Evolutionary conservation across 2,797 vertebrate genomes (phyloP).

Genomic region (Acanthopagrus latus): DNA sequence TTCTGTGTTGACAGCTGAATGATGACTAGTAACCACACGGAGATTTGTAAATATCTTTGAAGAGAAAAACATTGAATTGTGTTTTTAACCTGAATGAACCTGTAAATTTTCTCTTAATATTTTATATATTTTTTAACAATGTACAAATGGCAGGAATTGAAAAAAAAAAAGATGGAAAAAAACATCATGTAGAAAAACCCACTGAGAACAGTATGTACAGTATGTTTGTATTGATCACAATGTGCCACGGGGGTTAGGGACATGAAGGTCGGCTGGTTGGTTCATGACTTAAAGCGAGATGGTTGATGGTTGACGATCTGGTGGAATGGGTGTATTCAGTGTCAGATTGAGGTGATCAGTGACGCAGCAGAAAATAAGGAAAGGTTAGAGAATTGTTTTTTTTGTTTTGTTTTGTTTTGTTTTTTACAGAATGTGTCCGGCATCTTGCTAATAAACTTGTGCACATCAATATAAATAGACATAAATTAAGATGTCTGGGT

Average conservation of each 20-base stretch:
- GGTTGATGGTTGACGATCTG: conserved; percentile 15
- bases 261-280: conserved; percentile 14
- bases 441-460: conserved; percentile 27
- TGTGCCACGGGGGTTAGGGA: conserved; percentile 56
- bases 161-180: conserved; percentile 22
- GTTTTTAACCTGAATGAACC: conserved; percentile 80
- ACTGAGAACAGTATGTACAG: conserved; percentile 58
- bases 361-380: background rate
- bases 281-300: conserved; percentile 5
- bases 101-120: conserved; percentile 72
- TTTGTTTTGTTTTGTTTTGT: background rate
- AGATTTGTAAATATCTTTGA: conserved; percentile 80
- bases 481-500: background rate
- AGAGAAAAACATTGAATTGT: conserved; percentile 57
- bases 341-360: conserved; percentile 1
- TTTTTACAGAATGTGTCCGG: conserved; percentile 5
- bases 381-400: background rate
- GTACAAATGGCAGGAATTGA: conserved; percentile 64
- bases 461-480: conserved; percentile 13
- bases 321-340: background rate
- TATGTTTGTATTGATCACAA: conserved; percentile 57
- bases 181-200: conserved; percentile 27
- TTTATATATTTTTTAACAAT: conserved; percentile 81
- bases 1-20: conserved; percentile 67
- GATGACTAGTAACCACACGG: conserved; percentile 52